Evolutionary conservation across 2,888 invertebrate species (phyloP).

Genomic region (Polydesmus complanatus): DNA sequence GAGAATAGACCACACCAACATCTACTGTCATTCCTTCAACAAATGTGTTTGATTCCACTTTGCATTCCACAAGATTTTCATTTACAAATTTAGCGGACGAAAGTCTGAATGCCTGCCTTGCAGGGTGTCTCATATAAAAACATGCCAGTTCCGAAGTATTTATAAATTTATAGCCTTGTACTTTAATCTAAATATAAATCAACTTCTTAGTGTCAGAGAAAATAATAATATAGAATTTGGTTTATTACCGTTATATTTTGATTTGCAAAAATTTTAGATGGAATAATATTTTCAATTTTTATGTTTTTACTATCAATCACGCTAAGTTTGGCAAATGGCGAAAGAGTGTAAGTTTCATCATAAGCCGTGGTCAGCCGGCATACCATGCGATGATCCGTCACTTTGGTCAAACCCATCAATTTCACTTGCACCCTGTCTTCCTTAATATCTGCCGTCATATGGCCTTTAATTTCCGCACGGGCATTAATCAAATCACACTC

Average conservation of each 20-base stretch:
- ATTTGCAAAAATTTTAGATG: background rate
- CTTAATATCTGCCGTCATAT: background rate
- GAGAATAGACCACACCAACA: slow-evolving; percentile 1
- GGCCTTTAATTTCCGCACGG: background rate
- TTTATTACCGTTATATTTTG: background rate
- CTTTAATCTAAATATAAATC: background rate
- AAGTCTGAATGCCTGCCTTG: background rate
- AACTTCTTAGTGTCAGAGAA: background rate
- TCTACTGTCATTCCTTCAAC: background rate
- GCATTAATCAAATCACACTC: slow-evolving; percentile 1
- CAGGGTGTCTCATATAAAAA: background rate
- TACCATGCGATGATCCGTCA: background rate
- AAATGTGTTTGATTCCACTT: background rate
- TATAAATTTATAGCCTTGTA: background rate
- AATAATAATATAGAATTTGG: background rate
- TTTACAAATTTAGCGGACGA: slow-evolving; percentile 3
- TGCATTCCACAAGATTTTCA: background rate
- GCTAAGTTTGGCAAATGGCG: slow-evolving; percentile 3
- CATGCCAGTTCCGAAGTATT: background rate
- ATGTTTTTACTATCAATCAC: slow-evolving; percentile 1
- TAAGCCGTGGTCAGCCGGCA: background rate
- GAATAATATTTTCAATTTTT: background rate
- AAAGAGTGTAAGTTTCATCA: background rate
- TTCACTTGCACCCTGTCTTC: slow-evolving; percentile 4
- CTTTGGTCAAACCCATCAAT: background rate